phyloP scores from a whole-genome alignment of 2,113 vertebrate species.

The Cariama cristata region DNA sequence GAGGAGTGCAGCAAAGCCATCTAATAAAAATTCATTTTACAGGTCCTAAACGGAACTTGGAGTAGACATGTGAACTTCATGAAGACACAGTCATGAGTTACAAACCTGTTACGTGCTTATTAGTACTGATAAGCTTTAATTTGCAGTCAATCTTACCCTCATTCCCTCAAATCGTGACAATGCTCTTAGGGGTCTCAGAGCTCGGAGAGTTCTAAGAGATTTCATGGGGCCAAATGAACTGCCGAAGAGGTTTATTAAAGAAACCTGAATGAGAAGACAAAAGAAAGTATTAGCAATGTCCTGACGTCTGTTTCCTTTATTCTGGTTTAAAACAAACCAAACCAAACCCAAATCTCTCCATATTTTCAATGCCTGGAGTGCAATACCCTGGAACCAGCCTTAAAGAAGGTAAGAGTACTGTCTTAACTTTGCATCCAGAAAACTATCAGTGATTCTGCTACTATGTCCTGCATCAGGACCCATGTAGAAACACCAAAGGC shows the following conservation, averaged over 20 bases:
- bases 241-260: conserved; percentile 84
- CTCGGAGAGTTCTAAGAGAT: conserved; percentile 90
- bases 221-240: conserved; percentile 81
- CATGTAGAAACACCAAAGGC: neutral
- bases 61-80: neutral
- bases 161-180: conserved; percentile 96
- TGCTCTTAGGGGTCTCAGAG: conserved; percentile 89
- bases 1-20: accelerated
- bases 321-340: neutral
- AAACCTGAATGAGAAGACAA: conserved; percentile 78
- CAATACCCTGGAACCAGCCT: neutral
- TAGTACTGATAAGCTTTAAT: neutral
- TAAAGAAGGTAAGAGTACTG: neutral
- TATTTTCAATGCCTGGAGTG: neutral
- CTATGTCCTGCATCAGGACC: neutral
- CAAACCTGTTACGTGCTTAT: accelerated
- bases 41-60: neutral
- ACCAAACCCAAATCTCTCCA: neutral
- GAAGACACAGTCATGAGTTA: neutral
- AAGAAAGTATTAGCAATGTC: neutral
- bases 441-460: neutral
- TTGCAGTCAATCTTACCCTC: conserved; percentile 82
- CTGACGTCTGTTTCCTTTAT: neutral
- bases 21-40: neutral
- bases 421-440: neutral